Conservation (phyloP, 1,140 invertebrate species). For the Leptinotarsa defecta region DNA sequence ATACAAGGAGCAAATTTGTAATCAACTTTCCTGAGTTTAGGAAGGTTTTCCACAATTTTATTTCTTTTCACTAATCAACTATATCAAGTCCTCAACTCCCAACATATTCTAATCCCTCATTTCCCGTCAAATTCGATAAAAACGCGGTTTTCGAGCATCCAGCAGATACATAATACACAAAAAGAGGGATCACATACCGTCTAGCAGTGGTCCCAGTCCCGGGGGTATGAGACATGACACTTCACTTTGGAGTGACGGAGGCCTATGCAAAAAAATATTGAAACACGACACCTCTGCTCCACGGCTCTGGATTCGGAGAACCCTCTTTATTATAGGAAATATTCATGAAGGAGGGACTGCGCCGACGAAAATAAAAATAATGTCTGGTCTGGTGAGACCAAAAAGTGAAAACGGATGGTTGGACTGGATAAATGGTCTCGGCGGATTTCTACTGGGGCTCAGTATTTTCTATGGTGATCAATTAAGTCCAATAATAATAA, state of each 20-base stretch:
- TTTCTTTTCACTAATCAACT: no score
- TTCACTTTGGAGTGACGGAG: slow-evolving; percentile 42
- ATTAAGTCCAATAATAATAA: no score
- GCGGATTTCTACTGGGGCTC: not conserved
- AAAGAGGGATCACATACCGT: slow-evolving; percentile 31
- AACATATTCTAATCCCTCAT: slow-evolving; percentile 17
- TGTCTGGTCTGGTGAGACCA: slow-evolving; percentile 6
- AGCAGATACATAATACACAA: slow-evolving; percentile 44
- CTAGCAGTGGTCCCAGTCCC: slow-evolving; percentile 33
- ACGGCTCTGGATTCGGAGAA: slow-evolving; percentile 15
- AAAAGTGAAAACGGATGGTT: slow-evolving; percentile 5
- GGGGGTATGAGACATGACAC: slow-evolving; percentile 46
- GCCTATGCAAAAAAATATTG: slow-evolving; percentile 41
- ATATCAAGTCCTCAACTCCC: not conserved
- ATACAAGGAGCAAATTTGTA: no score
- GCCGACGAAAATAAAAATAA: slow-evolving; percentile 19
- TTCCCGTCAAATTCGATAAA: slow-evolving; percentile 41
- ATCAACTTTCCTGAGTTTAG: no score
- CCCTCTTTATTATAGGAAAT: slow-evolving; percentile 34
- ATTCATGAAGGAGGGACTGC: slow-evolving; percentile 31
- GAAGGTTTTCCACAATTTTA: no score
- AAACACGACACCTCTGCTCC: slow-evolving; percentile 42
- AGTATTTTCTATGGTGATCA: no score
- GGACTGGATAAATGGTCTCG: not conserved
- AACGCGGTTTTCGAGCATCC: slow-evolving; percentile 40